Conservation (phyloP, 2,113 vertebrate species). For the Mirza zaza region DNA sequence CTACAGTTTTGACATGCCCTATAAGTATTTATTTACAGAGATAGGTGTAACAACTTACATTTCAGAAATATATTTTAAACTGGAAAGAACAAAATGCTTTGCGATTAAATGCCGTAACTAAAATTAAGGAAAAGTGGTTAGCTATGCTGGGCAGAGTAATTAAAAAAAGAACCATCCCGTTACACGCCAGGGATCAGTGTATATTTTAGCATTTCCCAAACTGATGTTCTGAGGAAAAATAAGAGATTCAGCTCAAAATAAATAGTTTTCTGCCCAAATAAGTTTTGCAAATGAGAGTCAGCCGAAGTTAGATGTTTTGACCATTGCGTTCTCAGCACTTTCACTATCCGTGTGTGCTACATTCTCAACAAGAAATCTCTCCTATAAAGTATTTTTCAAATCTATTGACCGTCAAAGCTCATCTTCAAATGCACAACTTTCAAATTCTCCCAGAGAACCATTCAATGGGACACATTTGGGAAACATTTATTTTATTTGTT, state of each 20-base stretch:
- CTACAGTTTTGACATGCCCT: not conserved
- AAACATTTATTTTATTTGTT: not conserved
- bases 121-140: not conserved
- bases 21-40: not conserved
- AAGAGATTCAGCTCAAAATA: not conserved
- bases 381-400: not conserved
- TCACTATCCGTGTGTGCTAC: too few relatives aligned
- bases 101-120: not conserved
- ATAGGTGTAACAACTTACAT: not conserved
- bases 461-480: not conserved
- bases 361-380: not conserved
- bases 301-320: not conserved
- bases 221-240: not conserved
- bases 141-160: accelerated
- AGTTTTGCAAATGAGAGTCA: not conserved
- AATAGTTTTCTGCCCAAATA: not conserved
- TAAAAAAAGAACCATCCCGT: accelerated
- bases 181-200: accelerated
- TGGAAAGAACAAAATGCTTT: not conserved
- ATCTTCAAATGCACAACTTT: not conserved
- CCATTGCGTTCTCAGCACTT: not conserved
- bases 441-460: not conserved
- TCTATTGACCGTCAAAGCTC: too few relatives aligned
- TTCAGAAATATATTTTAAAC: not conserved
- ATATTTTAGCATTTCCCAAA: not conserved